phyloP scores from a whole-genome alignment of 2,113 vertebrate genomes.

The Eolophus roseicapilla region DNA sequence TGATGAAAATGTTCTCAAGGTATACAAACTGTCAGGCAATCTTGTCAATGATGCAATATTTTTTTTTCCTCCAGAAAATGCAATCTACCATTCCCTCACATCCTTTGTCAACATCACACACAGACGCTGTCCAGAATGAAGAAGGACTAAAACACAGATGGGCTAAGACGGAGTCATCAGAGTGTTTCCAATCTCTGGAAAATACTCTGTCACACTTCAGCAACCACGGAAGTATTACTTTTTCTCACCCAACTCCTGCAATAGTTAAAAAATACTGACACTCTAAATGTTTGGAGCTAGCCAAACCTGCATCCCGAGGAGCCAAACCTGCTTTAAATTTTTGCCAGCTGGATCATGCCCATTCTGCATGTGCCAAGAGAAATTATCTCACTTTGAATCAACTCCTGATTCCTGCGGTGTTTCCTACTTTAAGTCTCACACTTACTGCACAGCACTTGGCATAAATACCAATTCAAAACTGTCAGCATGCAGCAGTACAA shows the following conservation, averaged over 20 bases:
- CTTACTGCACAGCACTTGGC: background rate
- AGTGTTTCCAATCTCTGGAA: background rate
- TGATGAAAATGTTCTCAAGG: background rate
- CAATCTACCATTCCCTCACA: background rate
- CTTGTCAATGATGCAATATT: background rate
- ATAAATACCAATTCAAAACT: background rate
- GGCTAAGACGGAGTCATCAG: background rate
- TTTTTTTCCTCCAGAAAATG: background rate
- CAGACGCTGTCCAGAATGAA: background rate
- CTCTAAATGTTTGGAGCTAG: background rate
- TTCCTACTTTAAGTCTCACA: background rate
- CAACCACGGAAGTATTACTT: background rate
- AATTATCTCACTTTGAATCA: background rate
- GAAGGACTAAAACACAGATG: background rate
- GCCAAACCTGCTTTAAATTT: background rate
- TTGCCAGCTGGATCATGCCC: background rate
- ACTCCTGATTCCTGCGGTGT: background rate
- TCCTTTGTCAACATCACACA: background rate
- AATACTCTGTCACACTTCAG: background rate
- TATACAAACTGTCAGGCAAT: background rate
- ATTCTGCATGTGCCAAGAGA: background rate
- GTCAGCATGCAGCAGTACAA: background rate
- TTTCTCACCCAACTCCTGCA: background rate
- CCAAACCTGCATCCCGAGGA: background rate
- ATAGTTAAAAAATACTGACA: background rate